Percentiles rank a stretch among this genome's conserved stretches.
Conservation (phyloP, 2,888 invertebrate species). For the Phasia obesa region DNA sequence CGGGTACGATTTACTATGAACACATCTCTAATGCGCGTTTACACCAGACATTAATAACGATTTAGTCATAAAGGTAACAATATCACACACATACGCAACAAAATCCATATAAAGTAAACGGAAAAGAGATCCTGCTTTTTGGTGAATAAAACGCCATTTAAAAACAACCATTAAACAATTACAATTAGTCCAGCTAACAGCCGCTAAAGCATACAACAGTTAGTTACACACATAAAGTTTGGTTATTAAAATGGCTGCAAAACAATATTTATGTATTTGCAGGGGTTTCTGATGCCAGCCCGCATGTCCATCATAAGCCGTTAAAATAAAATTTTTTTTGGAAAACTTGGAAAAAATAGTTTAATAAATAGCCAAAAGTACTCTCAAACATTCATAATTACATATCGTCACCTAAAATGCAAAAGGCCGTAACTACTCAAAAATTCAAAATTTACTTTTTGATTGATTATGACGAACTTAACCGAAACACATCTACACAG, state of each 20-base stretch:
- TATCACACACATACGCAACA: not conserved
- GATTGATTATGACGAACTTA: too few species aligned
- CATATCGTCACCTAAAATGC: too few species aligned
- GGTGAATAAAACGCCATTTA: slow-evolving; percentile 40
- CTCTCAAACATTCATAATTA: too few species aligned
- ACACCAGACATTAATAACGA: too few species aligned
- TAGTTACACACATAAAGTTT: not conserved
- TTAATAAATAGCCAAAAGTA: not conserved
- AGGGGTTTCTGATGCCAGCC: slow-evolving; percentile 19
- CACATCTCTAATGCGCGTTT: too few species aligned
- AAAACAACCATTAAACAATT: slow-evolving; percentile 54
- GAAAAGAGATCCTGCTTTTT: not conserved
- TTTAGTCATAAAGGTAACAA: too few species aligned
- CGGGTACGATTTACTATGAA: too few species aligned
- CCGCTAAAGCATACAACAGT: slow-evolving; percentile 30
- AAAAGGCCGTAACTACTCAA: too few species aligned
- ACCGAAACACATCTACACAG: too few species aligned
- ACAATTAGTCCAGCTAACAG: slow-evolving; percentile 36
- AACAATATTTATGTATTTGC: slow-evolving; percentile 52
- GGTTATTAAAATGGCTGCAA: slow-evolving; percentile 24
- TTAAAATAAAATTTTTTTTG: slow-evolving; percentile 35
- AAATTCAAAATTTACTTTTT: too few species aligned
- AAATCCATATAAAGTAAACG: not conserved
- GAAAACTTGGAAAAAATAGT: slow-evolving; percentile 17
- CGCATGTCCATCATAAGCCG: slow-evolving; percentile 26